phyloP scores from a whole-genome alignment of 1,140 invertebrate species.

The Trachymyrmex cornetzi region DNA sequence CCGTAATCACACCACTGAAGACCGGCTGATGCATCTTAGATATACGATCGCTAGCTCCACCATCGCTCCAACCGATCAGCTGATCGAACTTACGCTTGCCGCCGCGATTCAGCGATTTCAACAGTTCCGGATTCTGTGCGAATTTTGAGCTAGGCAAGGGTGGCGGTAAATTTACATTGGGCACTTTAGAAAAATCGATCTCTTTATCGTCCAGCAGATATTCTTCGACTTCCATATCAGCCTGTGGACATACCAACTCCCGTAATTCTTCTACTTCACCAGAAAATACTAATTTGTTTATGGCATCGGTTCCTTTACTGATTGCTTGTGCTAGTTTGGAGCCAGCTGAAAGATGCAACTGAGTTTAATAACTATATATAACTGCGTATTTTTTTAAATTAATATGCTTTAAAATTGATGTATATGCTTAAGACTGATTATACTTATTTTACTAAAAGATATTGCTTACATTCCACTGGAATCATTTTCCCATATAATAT shows the following conservation, averaged over 20 bases:
- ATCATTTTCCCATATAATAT: slow-evolving; percentile 93
- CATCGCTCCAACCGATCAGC: slow-evolving; percentile 84
- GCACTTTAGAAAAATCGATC: slow-evolving; percentile 83
- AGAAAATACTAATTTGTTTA: slow-evolving; percentile 92
- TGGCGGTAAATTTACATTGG: slow-evolving; percentile 83
- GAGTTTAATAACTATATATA: not conserved
- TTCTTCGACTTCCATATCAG: slow-evolving; percentile 89
- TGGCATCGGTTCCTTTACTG: slow-evolving; percentile 90
- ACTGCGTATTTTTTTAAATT: not conserved
- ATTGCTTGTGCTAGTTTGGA: slow-evolving; percentile 92
- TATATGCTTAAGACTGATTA: slow-evolving; percentile 17
- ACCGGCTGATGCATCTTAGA: slow-evolving; percentile 82
- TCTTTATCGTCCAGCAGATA: slow-evolving; percentile 86
- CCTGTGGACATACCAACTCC: slow-evolving; percentile 90
- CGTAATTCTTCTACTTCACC: slow-evolving; percentile 93
- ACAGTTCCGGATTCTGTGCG: slow-evolving; percentile 84
- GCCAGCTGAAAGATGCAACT: slow-evolving; percentile 87
- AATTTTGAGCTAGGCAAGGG: slow-evolving; percentile 86
- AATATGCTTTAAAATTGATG: not conserved
- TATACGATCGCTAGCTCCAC: slow-evolving; percentile 75
- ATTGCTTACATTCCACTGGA: slow-evolving; percentile 89
- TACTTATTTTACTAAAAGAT: slow-evolving; percentile 12
- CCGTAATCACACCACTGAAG: slow-evolving; percentile 78
- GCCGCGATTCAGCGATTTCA: slow-evolving; percentile 84
- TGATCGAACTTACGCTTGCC: slow-evolving; percentile 86